Base-by-base conservation (phyloP, 2,888 invertebrate genomes). In the Plebejus anna region DNA sequence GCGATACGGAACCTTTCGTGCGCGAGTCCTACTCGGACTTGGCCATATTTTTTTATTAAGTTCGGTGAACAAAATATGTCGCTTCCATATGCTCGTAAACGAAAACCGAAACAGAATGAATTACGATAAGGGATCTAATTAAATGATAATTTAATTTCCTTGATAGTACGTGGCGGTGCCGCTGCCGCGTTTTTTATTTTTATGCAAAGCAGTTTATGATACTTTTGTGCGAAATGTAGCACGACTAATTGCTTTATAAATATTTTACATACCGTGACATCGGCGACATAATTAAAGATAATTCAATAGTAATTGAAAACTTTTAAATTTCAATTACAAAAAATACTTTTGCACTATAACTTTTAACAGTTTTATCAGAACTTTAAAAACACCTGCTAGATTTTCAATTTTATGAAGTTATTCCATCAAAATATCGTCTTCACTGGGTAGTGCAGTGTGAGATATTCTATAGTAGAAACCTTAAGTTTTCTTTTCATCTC, bases 31-130 rank as follows among this genome's bases (percentile, higher is more conserved):
- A 2, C 32, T 32, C 32, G 32, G 1, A 32, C 32, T 32, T 32
- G 32, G 32, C 32, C 32, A 2, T 2, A 32, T 32, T 32, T 73
- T 75, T 59, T 42, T 61, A 59, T 42, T 75, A 61, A 38, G 59
- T 36, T 42, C 75, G 75, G 75, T 75, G 75, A 75, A 61, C 75
- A 75, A 57, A 22, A 22, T 22, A 75, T 75, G 75, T 57, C 75
- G 61, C 22, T 59, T 38, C 57, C 75, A 75, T 75, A 55, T 59
- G 75, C 59, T 72, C 72, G 51, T 71, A 42, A 42, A 71, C 71
- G 42, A 42, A 71, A 71, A 73, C 73, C 55, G 51, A 16, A 55
- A 32, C 73, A 32, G 32, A 51, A 55, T 51, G 32, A 55, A 73
- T 73, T 73, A 73, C 55, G 51, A 73, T 73, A 73, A 32, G 73